Conservation (phyloP, 2,888 invertebrate species). For the Globia sparganii region DNA sequence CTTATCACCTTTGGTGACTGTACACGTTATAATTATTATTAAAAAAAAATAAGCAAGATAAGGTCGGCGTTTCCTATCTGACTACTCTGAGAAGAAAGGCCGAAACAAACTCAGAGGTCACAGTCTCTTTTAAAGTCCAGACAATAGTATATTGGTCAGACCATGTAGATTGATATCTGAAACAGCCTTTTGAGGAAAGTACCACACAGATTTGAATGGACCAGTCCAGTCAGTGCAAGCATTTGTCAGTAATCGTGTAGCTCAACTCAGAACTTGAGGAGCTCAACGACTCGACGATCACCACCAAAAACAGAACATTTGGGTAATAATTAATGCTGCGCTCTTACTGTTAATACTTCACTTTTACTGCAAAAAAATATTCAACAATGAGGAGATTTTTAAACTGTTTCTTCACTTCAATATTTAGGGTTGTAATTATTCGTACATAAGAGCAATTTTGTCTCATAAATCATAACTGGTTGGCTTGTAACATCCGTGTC, state of each 20-base stretch:
- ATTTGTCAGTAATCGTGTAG: background rate
- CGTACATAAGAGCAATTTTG: background rate
- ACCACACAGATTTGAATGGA: too few species aligned
- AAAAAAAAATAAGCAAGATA: background rate
- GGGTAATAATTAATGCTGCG: too few species aligned
- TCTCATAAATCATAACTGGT: conserved; percentile 34
- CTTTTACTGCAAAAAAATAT: background rate
- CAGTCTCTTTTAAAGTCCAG: background rate
- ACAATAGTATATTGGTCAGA: background rate
- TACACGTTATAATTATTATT: background rate
- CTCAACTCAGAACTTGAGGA: background rate
- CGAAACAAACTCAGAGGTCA: background rate
- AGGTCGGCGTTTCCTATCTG: background rate
- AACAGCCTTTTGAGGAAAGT: background rate
- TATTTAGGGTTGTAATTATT: conserved; percentile 1
- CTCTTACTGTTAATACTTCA: too few species aligned
- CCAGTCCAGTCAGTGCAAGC: background rate
- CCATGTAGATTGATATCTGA: background rate
- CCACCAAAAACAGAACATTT: too few species aligned
- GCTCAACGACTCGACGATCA: background rate
- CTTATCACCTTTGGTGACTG: too few species aligned
- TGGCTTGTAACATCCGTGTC: conserved; percentile 44
- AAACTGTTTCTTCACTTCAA: background rate
- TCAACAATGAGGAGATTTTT: background rate
- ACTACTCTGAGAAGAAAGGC: background rate